phyloP scores from a whole-genome alignment of 2,113 vertebrate species.

The Leptobrachium leishanense region DNA sequence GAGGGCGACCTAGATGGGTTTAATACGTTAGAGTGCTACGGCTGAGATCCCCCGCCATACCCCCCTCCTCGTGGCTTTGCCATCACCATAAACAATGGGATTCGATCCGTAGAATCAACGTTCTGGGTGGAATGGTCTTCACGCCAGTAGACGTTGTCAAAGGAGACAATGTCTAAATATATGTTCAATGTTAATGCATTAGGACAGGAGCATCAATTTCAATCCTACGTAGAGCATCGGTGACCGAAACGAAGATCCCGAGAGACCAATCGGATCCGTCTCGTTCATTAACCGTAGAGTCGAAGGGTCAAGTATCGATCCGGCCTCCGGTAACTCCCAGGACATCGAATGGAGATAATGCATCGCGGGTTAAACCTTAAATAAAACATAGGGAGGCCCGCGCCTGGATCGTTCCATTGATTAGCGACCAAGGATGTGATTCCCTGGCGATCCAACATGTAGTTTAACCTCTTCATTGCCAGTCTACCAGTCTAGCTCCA shows the following conservation, averaged over 20 bases:
- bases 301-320: not conserved
- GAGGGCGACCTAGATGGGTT: conserved; percentile 20
- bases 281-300: not conserved
- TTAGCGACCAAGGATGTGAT: too few species aligned
- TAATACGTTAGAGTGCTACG: conserved; percentile 33
- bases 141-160: conserved; percentile 11
- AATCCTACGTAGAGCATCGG: not conserved
- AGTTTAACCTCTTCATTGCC: too few species aligned
- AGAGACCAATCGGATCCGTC: not conserved
- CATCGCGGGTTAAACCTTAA: too few species aligned
- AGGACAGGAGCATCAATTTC: not conserved
- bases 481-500: too few species aligned
- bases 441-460: too few species aligned
- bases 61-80: not conserved
- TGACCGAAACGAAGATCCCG: conserved; percentile 1
- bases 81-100: conserved; percentile 25
- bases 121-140: conserved; percentile 11
- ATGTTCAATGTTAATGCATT: conserved; percentile 15
- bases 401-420: too few species aligned
- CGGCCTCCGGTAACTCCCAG: not conserved
- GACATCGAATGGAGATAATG: too few species aligned
- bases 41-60: not conserved
- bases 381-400: too few species aligned
- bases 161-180: not conserved
- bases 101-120: conserved; percentile 33